phyloP scores from a whole-genome alignment of 2,888 invertebrate species.

The Coelinius sp. region DNA sequence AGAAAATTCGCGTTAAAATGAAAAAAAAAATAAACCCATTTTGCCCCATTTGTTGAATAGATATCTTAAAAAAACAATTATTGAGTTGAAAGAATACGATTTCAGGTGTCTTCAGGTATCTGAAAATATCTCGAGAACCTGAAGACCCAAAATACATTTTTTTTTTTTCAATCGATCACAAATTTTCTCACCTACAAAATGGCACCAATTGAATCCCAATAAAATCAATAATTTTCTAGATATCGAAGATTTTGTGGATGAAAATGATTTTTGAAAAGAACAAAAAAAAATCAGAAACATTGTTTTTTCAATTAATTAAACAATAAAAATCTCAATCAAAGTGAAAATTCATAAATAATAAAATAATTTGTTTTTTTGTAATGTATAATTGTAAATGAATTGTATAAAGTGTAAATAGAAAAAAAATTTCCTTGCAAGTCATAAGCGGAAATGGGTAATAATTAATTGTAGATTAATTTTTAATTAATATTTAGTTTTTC shows the following conservation, averaged over 20 bases:
- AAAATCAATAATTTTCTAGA: neutral
- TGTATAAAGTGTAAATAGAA: slow-evolving; percentile 68
- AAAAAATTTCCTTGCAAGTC: slow-evolving; percentile 40
- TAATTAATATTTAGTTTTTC: neutral
- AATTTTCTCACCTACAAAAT: neutral
- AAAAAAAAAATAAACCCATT: neutral
- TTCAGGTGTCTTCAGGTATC: neutral
- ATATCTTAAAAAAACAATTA: neutral
- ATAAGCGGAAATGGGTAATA: slow-evolving; percentile 28
- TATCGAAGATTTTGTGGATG: neutral
- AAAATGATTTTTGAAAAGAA: neutral
- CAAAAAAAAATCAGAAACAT: too few relatives aligned
- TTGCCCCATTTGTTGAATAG: neutral
- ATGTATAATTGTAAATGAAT: slow-evolving; percentile 62
- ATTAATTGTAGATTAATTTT: slow-evolving; percentile 20
- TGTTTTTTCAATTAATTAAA: neutral
- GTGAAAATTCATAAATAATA: neutral
- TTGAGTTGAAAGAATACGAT: neutral
- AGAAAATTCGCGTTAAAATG: neutral
- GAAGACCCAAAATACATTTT: neutral
- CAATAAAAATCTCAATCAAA: neutral
- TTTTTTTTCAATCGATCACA: neutral
- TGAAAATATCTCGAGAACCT: neutral
- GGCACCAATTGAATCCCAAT: neutral
- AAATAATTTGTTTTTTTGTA: slow-evolving; percentile 54